Percentiles rank a stretch among this genome's conserved stretches.
These are phyloP conservation scores for Chrysopilus asiliformis DNA, from an alignment of 2,888 invertebrate genomes.

Conservation along the genomic window DNA sequence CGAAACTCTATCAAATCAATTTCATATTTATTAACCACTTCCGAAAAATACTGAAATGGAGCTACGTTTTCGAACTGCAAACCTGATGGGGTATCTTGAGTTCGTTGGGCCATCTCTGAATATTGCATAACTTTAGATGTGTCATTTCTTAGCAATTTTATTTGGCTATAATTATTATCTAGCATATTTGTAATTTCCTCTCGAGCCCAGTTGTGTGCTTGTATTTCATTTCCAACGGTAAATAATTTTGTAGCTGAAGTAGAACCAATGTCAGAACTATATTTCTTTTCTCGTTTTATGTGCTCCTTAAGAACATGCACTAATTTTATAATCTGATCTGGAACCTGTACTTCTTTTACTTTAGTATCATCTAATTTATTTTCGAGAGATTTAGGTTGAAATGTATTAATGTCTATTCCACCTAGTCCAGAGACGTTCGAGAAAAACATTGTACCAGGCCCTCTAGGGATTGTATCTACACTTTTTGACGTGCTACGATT, in stretches of 20 bases:
- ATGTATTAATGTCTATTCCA: conserved; percentile 31
- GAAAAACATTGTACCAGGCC: too few species aligned
- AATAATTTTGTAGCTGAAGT: conserved; percentile 39
- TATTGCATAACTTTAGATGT: conserved; percentile 58
- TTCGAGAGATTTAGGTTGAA: conserved; percentile 32
- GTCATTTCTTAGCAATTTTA: conserved; percentile 47
- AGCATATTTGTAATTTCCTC: conserved; percentile 32
- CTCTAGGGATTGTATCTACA: too few species aligned
- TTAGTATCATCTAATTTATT: conserved; percentile 31
- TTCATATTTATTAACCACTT: conserved; percentile 56
- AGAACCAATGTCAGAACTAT: conserved; percentile 69
- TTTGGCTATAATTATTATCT: conserved; percentile 31
- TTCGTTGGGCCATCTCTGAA: conserved; percentile 65
- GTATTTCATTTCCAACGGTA: conserved; percentile 29
- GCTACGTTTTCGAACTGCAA: conserved; percentile 63
- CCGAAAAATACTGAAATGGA: conserved; percentile 56
- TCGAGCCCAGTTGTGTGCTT: conserved; percentile 26
- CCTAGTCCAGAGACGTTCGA: too few species aligned
- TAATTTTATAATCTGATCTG: conserved; percentile 61
- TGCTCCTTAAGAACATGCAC: conserved; percentile 71
- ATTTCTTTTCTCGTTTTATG: conserved; percentile 72
- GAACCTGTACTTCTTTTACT: conserved; percentile 41
- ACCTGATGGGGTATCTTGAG: conserved; percentile 61
- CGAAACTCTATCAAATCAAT: conserved; percentile 52
- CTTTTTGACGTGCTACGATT: too few species aligned